phyloP scores from a whole-genome alignment of 1,140 invertebrate species.

The Whitmania pigra region DNA sequence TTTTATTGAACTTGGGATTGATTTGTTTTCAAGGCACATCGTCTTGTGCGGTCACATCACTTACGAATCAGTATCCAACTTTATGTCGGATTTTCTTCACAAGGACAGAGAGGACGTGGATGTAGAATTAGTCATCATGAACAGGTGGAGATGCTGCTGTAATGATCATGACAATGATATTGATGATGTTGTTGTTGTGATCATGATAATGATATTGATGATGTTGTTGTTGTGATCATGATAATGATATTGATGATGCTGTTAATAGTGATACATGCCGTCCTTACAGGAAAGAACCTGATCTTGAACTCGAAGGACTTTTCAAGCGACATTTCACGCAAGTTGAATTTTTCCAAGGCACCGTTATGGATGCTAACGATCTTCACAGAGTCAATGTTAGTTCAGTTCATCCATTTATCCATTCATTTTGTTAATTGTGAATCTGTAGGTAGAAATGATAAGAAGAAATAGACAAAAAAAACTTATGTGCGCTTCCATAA shows the following conservation, averaged over 20 bases:
- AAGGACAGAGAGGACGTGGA: constrained; percentile 99
- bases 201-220: background rate
- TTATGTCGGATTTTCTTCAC: constrained; percentile 99
- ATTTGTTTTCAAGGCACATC: constrained; percentile 21
- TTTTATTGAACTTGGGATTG: background rate
- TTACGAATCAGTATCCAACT: constrained; percentile 98
- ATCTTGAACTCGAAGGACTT: constrained; percentile 91
- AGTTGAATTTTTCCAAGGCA: constrained; percentile 99
- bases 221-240: background rate
- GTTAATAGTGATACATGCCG: background rate
- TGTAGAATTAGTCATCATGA: constrained; percentile 98
- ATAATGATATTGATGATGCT: background rate
- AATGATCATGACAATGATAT: background rate
- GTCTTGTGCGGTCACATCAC: constrained; percentile 57
- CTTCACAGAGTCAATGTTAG: constrained; percentile 96
- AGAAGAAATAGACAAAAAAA: too few species aligned
- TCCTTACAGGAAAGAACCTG: constrained; percentile 49
- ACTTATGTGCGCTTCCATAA: too few species aligned
- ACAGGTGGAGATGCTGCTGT: constrained; percentile 57
- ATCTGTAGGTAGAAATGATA: too few species aligned
- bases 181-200: background rate
- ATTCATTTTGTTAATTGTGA: too few species aligned
- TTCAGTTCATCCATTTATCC: background rate
- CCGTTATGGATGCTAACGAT: constrained; percentile 98
- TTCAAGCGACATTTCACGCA: constrained; percentile 98